Conservation (phyloP, 2,113 vertebrate species). For the Pachycephala philippinensis region DNA sequence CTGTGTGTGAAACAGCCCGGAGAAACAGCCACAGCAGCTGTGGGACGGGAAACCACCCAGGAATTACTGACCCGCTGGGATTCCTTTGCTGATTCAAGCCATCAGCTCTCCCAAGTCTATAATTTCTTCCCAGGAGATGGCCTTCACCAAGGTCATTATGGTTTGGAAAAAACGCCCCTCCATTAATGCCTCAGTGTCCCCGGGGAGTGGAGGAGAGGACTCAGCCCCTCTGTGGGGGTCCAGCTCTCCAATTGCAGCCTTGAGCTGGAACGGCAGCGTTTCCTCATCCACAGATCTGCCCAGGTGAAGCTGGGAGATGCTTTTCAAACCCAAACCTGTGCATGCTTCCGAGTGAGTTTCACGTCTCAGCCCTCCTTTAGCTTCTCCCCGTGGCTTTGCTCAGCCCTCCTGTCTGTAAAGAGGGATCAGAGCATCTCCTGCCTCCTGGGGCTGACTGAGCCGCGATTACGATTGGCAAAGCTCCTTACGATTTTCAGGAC, state of each 20-base stretch:
- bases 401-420: neutral
- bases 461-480: fast-evolving
- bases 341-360: neutral
- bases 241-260: neutral
- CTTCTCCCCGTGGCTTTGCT: neutral
- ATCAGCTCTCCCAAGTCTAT: neutral
- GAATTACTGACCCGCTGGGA: neutral
- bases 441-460: neutral
- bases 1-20: neutral
- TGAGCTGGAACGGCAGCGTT: neutral
- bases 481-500: neutral
- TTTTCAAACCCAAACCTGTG: neutral
- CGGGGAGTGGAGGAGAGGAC: fast-evolving
- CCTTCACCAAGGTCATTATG: neutral
- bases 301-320: neutral
- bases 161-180: neutral
- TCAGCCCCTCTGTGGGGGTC: fast-evolving
- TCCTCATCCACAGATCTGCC: neutral
- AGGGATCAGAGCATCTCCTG: neutral
- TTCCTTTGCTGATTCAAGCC: neutral
- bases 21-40: neutral
- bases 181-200: neutral
- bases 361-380: neutral
- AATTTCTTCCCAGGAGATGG: neutral
- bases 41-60: neutral